Conservation (phyloP, 2,113 vertebrate genomes). For the Grammomys dolichurus region DNA sequence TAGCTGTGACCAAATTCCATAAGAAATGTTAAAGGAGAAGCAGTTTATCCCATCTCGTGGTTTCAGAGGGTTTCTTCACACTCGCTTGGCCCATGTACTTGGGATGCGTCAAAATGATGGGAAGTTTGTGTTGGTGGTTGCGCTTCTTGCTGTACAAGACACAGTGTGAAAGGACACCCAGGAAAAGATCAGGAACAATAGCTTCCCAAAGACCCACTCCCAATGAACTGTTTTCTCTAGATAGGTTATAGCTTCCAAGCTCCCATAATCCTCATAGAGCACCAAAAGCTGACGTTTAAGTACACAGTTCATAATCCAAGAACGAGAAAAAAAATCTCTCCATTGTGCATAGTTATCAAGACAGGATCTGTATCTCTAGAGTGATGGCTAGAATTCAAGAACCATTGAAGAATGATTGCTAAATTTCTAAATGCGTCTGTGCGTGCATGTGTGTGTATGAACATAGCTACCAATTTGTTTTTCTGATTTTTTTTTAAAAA, state of each 20-base stretch:
- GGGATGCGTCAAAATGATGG: background rate
- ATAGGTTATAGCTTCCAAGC: background rate
- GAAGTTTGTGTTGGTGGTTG: too few species aligned
- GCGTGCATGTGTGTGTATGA: fast-evolving
- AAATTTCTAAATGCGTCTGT: background rate
- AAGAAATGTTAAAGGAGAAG: background rate
- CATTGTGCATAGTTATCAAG: background rate
- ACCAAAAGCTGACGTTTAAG: background rate
- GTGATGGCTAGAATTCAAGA: background rate
- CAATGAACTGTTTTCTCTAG: background rate
- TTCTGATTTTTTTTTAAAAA: background rate
- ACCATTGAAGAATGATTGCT: background rate
- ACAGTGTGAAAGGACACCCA: background rate
- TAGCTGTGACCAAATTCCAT: background rate
- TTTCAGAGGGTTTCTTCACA: background rate
- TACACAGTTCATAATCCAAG: background rate
- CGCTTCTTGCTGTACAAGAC: background rate
- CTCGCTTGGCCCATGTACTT: background rate
- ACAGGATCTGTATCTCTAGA: background rate
- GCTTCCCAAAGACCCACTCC: too few species aligned
- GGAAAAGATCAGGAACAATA: background rate
- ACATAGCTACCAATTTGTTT: background rate
- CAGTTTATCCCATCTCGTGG: background rate
- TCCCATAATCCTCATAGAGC: background rate
- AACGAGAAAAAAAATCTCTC: background rate